These are phyloP conservation scores for Temnothorax rugatulus DNA, from an alignment of 2,888 invertebrate genomes.

Conservation along the genomic window DNA sequence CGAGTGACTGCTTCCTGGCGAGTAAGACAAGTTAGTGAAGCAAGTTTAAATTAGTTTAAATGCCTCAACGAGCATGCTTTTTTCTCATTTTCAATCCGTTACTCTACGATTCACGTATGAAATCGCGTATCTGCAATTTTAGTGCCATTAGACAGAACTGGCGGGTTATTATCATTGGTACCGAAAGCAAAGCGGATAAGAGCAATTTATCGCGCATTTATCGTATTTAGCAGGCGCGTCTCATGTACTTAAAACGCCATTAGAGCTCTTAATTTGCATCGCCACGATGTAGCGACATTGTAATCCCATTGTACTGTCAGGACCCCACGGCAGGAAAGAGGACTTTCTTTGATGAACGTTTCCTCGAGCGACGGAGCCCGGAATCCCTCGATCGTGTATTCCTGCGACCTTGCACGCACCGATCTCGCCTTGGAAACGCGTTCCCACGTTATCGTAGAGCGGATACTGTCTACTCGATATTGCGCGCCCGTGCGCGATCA, in stretches of 20 bases:
- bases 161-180: constrained; percentile 35
- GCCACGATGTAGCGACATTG: constrained; percentile 39
- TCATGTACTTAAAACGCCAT: constrained; percentile 45
- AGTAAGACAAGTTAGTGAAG: neutral
- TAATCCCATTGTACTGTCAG: constrained; percentile 50
- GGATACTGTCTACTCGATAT: constrained; percentile 50
- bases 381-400: constrained; percentile 34
- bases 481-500: constrained; percentile 29
- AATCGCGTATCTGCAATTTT: constrained; percentile 21
- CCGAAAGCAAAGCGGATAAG: constrained; percentile 23
- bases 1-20: constrained; percentile 33
- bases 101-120: neutral
- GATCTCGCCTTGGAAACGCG: constrained; percentile 24
- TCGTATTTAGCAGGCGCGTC: constrained; percentile 42
- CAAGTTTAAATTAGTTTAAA: constrained; percentile 21
- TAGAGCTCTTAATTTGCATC: constrained; percentile 52
- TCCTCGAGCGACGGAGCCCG: constrained; percentile 47
- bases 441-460: constrained; percentile 66
- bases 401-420: constrained; percentile 32
- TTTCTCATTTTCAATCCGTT: constrained; percentile 25
- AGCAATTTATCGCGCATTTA: constrained; percentile 42
- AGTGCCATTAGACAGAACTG: constrained; percentile 18
- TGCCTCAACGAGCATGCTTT: neutral
- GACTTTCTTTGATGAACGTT: constrained; percentile 42
- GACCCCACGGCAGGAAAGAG: constrained; percentile 3